Conservation (phyloP, 37 sponge, comb jelly and placozoan genomes). For the Aplysina aerophoba region DNA sequence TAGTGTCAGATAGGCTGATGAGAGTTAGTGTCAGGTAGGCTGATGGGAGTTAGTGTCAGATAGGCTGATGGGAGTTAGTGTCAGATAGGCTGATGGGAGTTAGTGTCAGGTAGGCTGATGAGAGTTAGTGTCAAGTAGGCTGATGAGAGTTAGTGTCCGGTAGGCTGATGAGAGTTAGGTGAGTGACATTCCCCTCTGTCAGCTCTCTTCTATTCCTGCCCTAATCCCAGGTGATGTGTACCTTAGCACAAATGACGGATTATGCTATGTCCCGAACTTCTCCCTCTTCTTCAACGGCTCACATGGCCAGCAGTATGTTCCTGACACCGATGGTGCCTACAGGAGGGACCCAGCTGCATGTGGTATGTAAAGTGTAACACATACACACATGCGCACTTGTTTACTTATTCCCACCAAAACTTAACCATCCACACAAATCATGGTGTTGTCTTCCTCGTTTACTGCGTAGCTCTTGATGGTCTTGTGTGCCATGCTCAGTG, state of each 20-base stretch:
- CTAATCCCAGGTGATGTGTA: conserved; percentile 31
- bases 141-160: too few species aligned
- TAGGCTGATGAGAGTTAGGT: too few species aligned
- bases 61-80: too few species aligned
- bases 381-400: neutral
- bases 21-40: too few species aligned
- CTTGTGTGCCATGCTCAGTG: conserved; percentile 69
- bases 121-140: too few species aligned
- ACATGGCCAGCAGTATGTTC: neutral
- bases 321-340: neutral
- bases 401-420: neutral
- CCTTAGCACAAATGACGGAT: conserved; percentile 18
- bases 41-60: too few species aligned
- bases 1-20: too few species aligned
- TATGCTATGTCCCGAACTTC: conserved; percentile 60
- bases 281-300: neutral
- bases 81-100: too few species aligned
- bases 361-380: conserved; percentile 3
- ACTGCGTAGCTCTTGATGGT: conserved; percentile 38
- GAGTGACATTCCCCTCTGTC: too few species aligned
- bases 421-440: neutral
- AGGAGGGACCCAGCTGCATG: conserved; percentile 17
- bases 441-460: neutral
- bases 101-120: too few species aligned
- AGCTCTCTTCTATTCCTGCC: conserved; percentile 37